Base-by-base conservation (phyloP, 2,797 vertebrate genomes). In the Amblyraja radiata region DNA sequence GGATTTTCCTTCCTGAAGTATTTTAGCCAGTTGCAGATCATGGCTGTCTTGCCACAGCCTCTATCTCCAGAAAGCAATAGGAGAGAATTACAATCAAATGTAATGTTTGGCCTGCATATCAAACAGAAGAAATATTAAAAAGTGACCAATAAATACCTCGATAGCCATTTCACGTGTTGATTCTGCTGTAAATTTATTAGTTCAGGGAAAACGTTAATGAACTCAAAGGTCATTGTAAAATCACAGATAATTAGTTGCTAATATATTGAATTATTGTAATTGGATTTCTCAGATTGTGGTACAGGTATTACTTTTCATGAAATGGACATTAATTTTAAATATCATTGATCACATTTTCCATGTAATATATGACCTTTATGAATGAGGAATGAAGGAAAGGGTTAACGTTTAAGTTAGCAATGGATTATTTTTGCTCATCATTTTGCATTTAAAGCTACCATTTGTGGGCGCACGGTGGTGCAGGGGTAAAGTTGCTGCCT, bases 1-100 rank as follows among this genome's bases (percentile, higher is more conserved):
- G 94, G 95, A 2, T 94, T 54, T 78, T 94, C 94, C 93, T 36
- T 93, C 90, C 54, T 93, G 94, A 96, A 96, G 21, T 93, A 73
- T 81, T 88, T 91, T 28, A 96, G 93, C 95, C 95, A 96, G 93
- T 36, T 93, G 77, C 95, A 94, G 23, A 94, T 94, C 83, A 96
- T 78, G 32, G 94, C 94, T 2, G 96, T 95, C 93, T 96, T 95
- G 68, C 96, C 95, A 94, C 94, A 95, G 73, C 96, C 95, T 68
- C 94, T 94, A 77, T 95, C 95, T 90, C 95, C 95, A 94, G 94
- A 94, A 58, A 96, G 92, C 58, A 96, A 93, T 23, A 96, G 94
- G 79, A 95, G 93, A 54, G 95, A 95, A 93, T 94, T 95, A 61
- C 92, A 93, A 68, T 71, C 10, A 2, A 93, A 13, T 83, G 93